Evolutionary conservation across 2,888 invertebrate species (phyloP).

Genomic region (Julus scanicus): DNA sequence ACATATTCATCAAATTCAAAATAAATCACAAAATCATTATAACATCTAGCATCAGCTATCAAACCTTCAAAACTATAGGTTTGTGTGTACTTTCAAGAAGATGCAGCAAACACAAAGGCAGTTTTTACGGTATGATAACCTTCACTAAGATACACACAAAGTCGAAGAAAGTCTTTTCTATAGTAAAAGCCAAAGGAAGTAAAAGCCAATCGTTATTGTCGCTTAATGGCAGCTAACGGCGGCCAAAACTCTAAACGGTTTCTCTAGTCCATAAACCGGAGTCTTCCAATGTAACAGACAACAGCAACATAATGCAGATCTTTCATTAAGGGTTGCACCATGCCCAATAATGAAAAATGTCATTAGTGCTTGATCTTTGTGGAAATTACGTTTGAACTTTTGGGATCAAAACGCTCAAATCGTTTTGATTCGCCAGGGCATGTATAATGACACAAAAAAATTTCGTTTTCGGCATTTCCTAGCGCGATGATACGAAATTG

Average conservation of each 20-base stretch:
- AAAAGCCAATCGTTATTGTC: not conserved
- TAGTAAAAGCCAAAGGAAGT: not conserved
- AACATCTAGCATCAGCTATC: too few relatives aligned
- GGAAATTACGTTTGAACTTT: not conserved
- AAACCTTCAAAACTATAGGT: not conserved
- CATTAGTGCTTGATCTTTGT: not conserved
- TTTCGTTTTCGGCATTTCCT: not conserved
- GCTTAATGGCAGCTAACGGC: not conserved
- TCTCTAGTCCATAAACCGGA: slow-evolving; percentile 11
- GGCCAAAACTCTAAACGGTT: not conserved
- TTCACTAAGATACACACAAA: not conserved
- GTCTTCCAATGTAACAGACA: not conserved
- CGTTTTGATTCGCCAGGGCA: not conserved
- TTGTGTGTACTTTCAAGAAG: too few relatives aligned
- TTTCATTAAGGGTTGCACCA: not conserved
- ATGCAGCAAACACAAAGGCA: too few relatives aligned
- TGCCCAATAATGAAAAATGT: not conserved
- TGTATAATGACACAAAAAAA: not conserved
- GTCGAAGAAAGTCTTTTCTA: not conserved
- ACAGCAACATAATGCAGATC: slow-evolving; percentile 3
- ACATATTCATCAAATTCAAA: too few relatives aligned
- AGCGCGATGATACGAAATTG: not conserved
- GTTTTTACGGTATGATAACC: too few relatives aligned
- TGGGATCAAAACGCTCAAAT: not conserved
- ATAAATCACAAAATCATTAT: too few relatives aligned